Conservation (phyloP, 2,113 vertebrate species). For the Oxygymnocypris stewartii region DNA sequence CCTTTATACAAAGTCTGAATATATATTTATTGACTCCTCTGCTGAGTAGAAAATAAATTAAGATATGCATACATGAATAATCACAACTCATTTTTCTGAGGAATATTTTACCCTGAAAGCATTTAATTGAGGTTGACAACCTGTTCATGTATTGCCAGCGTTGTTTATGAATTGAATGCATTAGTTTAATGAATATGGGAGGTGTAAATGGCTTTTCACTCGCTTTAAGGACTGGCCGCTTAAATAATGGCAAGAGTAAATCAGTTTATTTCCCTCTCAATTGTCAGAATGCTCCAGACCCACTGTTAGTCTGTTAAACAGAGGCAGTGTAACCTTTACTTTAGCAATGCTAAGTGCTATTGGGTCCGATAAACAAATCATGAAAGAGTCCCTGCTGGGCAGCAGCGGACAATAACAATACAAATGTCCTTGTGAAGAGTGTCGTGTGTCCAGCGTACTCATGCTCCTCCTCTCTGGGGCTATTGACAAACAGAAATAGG, state of each 20-base stretch:
- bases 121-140: conserved; percentile 62
- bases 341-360: conserved; percentile 51
- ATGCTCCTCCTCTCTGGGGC: background rate
- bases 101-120: conserved; percentile 51
- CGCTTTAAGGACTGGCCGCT: conserved; percentile 32
- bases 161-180: conserved; percentile 59
- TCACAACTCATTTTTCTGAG: conserved; percentile 48
- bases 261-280: conserved; percentile 32
- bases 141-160: conserved; percentile 58
- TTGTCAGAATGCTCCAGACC: conserved; percentile 32
- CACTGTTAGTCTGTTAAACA: conserved; percentile 56
- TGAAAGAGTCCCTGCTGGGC: conserved; percentile 46
- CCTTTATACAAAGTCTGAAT: conserved; percentile 10
- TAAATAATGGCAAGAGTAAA: conserved; percentile 37
- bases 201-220: conserved; percentile 46
- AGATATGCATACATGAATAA: conserved; percentile 64
- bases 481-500: background rate
- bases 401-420: conserved; percentile 49
- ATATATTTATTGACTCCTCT: conserved; percentile 48
- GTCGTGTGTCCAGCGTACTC: background rate
- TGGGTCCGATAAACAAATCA: conserved; percentile 61
- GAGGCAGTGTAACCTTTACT: conserved; percentile 63
- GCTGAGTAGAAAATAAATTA: conserved; percentile 59
- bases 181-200: conserved; percentile 56
- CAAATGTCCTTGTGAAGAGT: conserved; percentile 47